Evolutionary conservation across 2,888 invertebrate species (phyloP), one percentile per base, ranked within the genome.

Genomic region (Zootermopsis nevadensis): DNA sequence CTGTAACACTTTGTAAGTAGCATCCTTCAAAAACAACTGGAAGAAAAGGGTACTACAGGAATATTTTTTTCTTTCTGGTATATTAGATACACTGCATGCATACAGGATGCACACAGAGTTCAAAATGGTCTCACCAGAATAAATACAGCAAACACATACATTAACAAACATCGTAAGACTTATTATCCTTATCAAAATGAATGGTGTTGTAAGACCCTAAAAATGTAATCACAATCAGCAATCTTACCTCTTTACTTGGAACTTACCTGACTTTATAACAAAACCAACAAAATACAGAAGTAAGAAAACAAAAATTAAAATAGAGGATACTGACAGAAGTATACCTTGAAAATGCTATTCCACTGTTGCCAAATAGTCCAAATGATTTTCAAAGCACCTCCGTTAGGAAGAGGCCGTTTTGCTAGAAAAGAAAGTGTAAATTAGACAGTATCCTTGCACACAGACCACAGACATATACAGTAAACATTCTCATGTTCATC

Each of bases 391-490:
- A 79, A 79, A 79, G n/a, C 48, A 53, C n/a, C 35, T 60, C 66
- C 79, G 35, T 60, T 66, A 79, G 7, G 60, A 79, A 60, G 79
- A 35, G 66, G 66, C 42, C 27, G 33, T 74, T 38, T 38, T 74
- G 74, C 79, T 79, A 79, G 79, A 79, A 79, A 66, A 79, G 79
- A 79, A 79, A 79, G 66, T 66, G 33, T 6, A 79, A 79, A 79
- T 79, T 79, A 79, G 79, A 66, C 66, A 60, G 79, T 74, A 35
- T 42, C 15, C 38, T 38, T 35, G 24, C 19, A 15, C 24, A 38
- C 15, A 31, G n/a, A 24, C 24, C 55, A 55, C 60, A 38, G 38
- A n/a, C 31, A 38, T 38, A 24, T 6, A n/a, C 38, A 74, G 22
- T 74, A n/a, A 22, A 74, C 8, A 22, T 22, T 42, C 38, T 74